Percentiles rank a stretch among this genome's conserved stretches.
Evolutionary conservation across 2,797 vertebrate species (phyloP).

Genomic region (Buceros bicornis): DNA sequence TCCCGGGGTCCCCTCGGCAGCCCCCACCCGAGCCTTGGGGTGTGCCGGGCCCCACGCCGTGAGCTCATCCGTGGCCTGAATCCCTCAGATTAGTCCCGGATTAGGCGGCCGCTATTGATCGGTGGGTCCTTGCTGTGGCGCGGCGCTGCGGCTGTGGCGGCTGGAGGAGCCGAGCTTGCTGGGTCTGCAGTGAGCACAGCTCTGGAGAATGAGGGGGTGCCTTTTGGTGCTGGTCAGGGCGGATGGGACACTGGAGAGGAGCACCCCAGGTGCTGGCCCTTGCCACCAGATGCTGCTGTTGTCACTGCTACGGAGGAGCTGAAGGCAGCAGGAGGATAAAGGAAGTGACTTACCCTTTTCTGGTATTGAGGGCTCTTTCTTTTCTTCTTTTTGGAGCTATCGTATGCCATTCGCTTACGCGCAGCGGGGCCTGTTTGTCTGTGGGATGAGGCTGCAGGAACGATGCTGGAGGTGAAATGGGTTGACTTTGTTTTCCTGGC

Average conservation of each 20-base stretch:
- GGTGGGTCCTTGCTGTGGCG: background rate
- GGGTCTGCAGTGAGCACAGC: background rate
- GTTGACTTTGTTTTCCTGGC: background rate
- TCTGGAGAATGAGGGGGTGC: background rate
- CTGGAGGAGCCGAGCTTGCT: background rate
- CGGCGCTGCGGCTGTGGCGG: background rate
- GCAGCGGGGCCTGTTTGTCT: background rate
- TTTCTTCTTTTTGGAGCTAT: background rate
- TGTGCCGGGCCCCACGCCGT: background rate
- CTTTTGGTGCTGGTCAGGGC: background rate
- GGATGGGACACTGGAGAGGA: slow-evolving; percentile 18
- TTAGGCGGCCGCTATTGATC: background rate
- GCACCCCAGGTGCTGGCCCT: slow-evolving; percentile 64
- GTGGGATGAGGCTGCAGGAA: background rate
- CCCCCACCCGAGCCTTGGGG: background rate
- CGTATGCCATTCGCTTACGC: slow-evolving; percentile 9
- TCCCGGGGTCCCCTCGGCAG: background rate
- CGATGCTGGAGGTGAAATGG: background rate
- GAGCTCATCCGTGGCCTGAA: slow-evolving; percentile 40
- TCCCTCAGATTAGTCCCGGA: slow-evolving; percentile 48
- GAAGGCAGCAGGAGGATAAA: slow-evolving; percentile 20
- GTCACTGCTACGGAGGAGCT: slow-evolving; percentile 60
- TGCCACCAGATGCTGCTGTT: slow-evolving; percentile 81
- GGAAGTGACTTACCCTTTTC: slow-evolving; percentile 47
- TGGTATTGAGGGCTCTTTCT: background rate